Evolutionary conservation across 2,888 invertebrate genomes (phyloP).

Genomic region (Troides aeacus): DNA sequence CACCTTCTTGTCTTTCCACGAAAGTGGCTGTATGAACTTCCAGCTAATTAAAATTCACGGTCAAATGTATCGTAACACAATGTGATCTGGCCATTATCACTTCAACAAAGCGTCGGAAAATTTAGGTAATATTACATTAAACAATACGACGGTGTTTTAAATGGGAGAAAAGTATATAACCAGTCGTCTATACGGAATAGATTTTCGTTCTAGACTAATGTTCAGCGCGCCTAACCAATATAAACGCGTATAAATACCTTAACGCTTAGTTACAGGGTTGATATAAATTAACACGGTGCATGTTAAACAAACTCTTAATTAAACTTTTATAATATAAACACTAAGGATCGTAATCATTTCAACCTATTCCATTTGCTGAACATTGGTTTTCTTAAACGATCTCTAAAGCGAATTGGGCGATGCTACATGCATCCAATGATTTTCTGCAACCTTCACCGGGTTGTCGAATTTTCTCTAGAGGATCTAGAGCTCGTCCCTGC

Average conservation of each 20-base stretch:
- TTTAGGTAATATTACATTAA: background rate
- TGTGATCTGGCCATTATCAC: slow-evolving; percentile 13
- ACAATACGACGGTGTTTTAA: background rate
- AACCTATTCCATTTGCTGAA: no score
- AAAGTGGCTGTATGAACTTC: slow-evolving; percentile 2
- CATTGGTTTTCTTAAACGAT: no score
- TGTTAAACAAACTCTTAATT: slow-evolving; percentile 21
- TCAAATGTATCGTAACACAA: slow-evolving; percentile 8
- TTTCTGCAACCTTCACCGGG: no score
- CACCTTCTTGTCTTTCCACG: slow-evolving; percentile 16
- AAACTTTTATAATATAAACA: slow-evolving; percentile 9
- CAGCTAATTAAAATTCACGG: slow-evolving; percentile 11
- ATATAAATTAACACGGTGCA: slow-evolving; percentile 17
- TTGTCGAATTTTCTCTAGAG: no score
- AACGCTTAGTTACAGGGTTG: slow-evolving; percentile 20
- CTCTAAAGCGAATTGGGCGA: no score
- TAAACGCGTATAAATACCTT: slow-evolving; percentile 1
- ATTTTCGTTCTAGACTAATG: slow-evolving; percentile 15
- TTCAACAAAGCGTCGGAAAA: background rate
- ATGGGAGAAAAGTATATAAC: background rate
- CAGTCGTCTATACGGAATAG: slow-evolving; percentile 2
- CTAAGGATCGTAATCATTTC: background rate
- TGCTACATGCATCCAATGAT: no score
- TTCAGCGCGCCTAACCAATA: slow-evolving; percentile 19
- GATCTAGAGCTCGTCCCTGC: no score